Conservation (phyloP, 2,797 vertebrate species). For the Cossypha caffra region DNA sequence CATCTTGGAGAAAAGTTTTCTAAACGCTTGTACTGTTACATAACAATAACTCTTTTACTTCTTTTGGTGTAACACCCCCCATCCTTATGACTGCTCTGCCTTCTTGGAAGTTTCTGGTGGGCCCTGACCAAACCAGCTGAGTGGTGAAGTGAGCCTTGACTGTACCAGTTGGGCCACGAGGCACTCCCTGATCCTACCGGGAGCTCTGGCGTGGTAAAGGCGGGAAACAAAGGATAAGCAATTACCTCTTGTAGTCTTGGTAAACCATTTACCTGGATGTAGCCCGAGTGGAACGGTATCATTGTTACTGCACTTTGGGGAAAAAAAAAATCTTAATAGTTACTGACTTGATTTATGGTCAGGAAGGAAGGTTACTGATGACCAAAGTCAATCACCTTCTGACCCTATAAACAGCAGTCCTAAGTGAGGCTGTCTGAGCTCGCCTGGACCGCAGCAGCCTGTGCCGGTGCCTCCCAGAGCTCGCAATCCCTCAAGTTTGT, state of each 20-base stretch:
- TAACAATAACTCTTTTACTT: neutral
- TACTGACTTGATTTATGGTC: neutral
- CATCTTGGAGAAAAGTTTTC: neutral
- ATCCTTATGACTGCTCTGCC: neutral
- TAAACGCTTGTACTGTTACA: neutral
- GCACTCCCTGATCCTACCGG: neutral
- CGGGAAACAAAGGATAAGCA: neutral
- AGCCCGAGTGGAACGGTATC: neutral
- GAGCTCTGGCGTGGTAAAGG: neutral
- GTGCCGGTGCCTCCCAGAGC: neutral
- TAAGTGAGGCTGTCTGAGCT: neutral
- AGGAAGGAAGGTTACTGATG: neutral
- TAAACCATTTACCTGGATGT: neutral
- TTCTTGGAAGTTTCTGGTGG: neutral
- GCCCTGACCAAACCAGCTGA: neutral
- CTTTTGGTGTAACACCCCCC: neutral
- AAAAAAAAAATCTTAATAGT: neutral
- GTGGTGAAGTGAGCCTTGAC: neutral
- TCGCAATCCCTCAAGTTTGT: neutral
- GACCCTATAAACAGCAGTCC: neutral
- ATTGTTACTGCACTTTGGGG: neutral
- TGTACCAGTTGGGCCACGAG: accelerated
- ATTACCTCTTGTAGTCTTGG: neutral
- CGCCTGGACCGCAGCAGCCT: accelerated
- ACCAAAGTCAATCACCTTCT: neutral